Base-by-base conservation (phyloP, 2,888 invertebrate species). In the Drosophila stalkeri region DNA sequence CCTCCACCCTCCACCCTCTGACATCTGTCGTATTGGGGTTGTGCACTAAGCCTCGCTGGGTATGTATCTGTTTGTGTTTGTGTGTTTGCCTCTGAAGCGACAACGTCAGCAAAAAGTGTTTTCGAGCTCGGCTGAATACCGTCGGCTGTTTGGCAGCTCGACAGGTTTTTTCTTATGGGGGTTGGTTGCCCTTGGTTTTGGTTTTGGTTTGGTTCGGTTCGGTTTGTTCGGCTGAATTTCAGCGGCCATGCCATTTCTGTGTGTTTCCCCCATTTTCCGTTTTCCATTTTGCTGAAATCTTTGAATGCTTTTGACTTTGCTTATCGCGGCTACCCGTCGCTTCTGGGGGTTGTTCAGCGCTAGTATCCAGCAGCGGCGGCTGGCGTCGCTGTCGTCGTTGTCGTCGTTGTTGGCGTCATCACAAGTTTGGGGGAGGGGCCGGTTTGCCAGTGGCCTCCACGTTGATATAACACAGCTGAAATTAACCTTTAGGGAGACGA, bases 401-500 rank as follows among this genome's bases (percentile, higher is more conserved):
- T 1, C 60, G 56, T 56, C 61, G 60, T 54, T 71, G 70, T 66
- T 80, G 76, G 66, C 68, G 72, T 80, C 72, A 65, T 77, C 78
- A 18, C 18, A 54, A 59, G 56, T 44, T 27, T 23, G 23, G 49
- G 56, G 59, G 27, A 16, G 60, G 31, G 20, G 44, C n/a, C 46
- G 75, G 69, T 63, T 72, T 72, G 76, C 59, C 66, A 63, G 55
- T 69, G 72, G 76, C 63, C 67, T 73, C 59, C 43, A 56, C 66
- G 51, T 79, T 59, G 71, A 63, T 80, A 72, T 63, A 64, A 68
- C 83, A 69, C 82, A 85, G 71, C 77, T 83, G 84, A 91, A 91
- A 91, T 91, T 91, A 91, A 91, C 92, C 89, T 89, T 89, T 81
- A 71, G 86, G 82, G 81, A 85, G 80, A 68, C 47, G 49, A 55